Conservation (phyloP, 2,797 vertebrate species). For the Cichlasoma orientale region DNA sequence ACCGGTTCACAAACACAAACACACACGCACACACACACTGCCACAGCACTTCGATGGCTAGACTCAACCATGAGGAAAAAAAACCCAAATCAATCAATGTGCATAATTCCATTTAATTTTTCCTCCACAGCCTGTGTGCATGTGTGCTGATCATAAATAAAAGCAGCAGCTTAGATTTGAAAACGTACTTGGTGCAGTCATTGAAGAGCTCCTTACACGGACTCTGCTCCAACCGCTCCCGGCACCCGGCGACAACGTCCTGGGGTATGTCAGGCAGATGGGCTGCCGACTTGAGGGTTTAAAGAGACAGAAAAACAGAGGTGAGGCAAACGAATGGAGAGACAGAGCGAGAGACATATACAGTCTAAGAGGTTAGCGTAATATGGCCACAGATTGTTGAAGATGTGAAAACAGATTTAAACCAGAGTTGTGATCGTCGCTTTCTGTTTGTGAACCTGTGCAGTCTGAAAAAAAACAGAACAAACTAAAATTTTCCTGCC, state of each 20-base stretch:
- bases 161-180: not conserved
- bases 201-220: slow-evolving; percentile 90
- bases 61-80: slow-evolving; percentile 9
- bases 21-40: slow-evolving; percentile 9
- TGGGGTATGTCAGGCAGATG: slow-evolving; percentile 88
- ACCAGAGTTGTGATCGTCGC: not conserved
- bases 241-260: slow-evolving; percentile 83
- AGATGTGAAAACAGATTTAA: not conserved
- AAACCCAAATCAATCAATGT: slow-evolving; percentile 5
- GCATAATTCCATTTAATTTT: slow-evolving; percentile 10
- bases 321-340: not conserved
- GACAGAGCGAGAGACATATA: not conserved
- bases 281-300: slow-evolving; percentile 75
- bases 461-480: not conserved
- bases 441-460: not conserved
- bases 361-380: no score
- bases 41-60: slow-evolving; percentile 13
- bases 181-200: slow-evolving; percentile 87
- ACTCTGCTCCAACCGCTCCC: slow-evolving; percentile 84
- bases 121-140: not conserved
- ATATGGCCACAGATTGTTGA: not conserved
- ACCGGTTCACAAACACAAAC: slow-evolving; percentile 34
- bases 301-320: slow-evolving; percentile 19
- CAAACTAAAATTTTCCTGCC: not conserved
- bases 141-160: not conserved